Base-by-base conservation (phyloP, 35 echinoderm and acorn worm species). In the Diadema setosum region DNA sequence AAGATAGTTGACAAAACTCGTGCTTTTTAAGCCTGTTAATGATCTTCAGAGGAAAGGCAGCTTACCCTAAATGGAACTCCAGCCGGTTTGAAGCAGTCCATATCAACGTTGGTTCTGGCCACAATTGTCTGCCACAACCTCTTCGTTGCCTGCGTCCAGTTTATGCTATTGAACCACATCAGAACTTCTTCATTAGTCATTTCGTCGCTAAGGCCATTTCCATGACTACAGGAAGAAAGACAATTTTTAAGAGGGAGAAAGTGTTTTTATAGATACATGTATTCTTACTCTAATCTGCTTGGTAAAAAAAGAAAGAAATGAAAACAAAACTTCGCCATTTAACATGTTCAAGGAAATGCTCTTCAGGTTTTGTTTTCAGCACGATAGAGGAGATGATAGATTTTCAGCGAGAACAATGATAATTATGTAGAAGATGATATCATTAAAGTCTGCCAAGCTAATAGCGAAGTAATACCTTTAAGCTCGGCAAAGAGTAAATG, bases 1-100 rank as follows among this genome's bases (percentile, higher is more conserved):
- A n/a, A n/a, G n/a, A n/a, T n/a, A n/a, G n/a, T n/a, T n/a, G n/a
- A n/a, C n/a, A n/a, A n/a, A n/a, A n/a, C n/a, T n/a, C 48, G 48
- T 52, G 48, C n/a, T 52, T 52, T 52, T 52, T 52, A 52, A 52
- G n/a, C 48, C 9, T 52, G 48, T 52, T 52, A 52, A 52, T 52
- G 48, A 52, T 52, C n/a, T 52, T n/a, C 9, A 11, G n/a, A 11
- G 9, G n/a, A 52, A 52, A 9, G 48, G n/a, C 9, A n/a, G 30
- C 85, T 88, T n/a, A 93, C 91, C 26, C 40, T 48, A 43, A 93
- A 82, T 42, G 70, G 43, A 45, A 27, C 50, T 20, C 91, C 91
- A 83, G 85, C 45, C 7, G 85, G 81, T 60, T 57, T n/a, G 5
- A 93, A 48, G 80, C 93, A 94, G 45, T 94, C 93, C n/a, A 85